Base-by-base conservation (phyloP, 2,113 vertebrate species). In the Axis porcinus region DNA sequence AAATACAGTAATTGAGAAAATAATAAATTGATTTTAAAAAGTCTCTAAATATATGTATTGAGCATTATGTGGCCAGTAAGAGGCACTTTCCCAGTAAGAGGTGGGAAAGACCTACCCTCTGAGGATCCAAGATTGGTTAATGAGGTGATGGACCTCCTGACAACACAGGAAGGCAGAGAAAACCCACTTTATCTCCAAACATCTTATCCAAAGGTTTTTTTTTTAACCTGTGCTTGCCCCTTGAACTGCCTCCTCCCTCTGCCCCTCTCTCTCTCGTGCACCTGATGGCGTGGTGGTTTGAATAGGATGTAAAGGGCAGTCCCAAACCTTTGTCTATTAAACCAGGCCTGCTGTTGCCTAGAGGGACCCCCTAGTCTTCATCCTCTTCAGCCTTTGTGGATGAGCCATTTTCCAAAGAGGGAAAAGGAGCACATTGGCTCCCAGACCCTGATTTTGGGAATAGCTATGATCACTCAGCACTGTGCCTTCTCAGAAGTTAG, bases 1-100 rank as follows among this genome's bases (percentile, higher is more conserved):
- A 64, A 96, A 97, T 85, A 25, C 81, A 91, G 91, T 74, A 70
- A 86, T 21, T 87, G 83, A 74, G 86, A 94, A 79, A 97, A 93
- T 79, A 86, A 91, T 93, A 89, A 81, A 95, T 91, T 79, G 40
- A 95, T 67, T 60, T 79, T 27, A 76, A 58, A 55, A 83, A 55
- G 58, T 96, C 79, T 92, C 87, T 90, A 87, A 95, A 67, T 81
- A 33, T 10, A n/a, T 43, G 40, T 87, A 58, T 23, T 40, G 45
- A 87, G n/a, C 36, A 21, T 76, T 67, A 47, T 43, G 47, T n/a
- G 83, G 43, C 25, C 21, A 36, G 47, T 11, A 55, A 78, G 50
- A 87, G 76, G 54, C 27, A 19, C 47, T 50, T 50, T 50, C 47
- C 47, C 47, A 50, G 12, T 14, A 50, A 50, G 47, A 50, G 47